Conservation (phyloP, 92 coral and sea anemone species). For the Phenganax marumi region DNA sequence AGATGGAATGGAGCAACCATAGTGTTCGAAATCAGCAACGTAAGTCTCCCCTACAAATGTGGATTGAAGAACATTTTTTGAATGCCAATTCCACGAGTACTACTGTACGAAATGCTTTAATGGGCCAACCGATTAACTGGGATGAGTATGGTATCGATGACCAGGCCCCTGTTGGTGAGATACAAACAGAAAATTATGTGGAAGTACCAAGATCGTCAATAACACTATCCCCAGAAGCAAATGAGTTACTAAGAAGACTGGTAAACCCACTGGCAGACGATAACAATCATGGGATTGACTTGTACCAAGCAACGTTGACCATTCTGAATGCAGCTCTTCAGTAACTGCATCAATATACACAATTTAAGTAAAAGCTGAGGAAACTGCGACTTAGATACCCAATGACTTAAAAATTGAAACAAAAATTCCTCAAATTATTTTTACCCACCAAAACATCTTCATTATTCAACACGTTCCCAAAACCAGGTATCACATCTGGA, state of each 20-base stretch:
- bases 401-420: too few species aligned
- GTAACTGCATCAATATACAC: background rate
- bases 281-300: background rate
- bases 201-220: background rate
- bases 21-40: background rate
- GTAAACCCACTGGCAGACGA: slow-evolving; percentile 5
- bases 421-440: too few species aligned
- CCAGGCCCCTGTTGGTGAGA: background rate
- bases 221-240: background rate
- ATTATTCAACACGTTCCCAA: too few species aligned
- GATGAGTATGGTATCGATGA: background rate
- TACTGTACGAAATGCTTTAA: background rate
- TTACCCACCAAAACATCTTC: too few species aligned
- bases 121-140: background rate
- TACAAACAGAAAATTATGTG: background rate
- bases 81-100: background rate
- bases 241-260: background rate
- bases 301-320: background rate
- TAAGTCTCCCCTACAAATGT: background rate
- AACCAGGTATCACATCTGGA: too few species aligned
- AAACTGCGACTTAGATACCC: too few species aligned
- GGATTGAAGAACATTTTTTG: background rate
- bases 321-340: background rate
- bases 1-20: background rate
- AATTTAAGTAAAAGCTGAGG: too few species aligned